These are phyloP conservation scores for Malacoctenus gilli DNA, from an alignment of 2,797 vertebrate species.

Conservation along the genomic window DNA sequence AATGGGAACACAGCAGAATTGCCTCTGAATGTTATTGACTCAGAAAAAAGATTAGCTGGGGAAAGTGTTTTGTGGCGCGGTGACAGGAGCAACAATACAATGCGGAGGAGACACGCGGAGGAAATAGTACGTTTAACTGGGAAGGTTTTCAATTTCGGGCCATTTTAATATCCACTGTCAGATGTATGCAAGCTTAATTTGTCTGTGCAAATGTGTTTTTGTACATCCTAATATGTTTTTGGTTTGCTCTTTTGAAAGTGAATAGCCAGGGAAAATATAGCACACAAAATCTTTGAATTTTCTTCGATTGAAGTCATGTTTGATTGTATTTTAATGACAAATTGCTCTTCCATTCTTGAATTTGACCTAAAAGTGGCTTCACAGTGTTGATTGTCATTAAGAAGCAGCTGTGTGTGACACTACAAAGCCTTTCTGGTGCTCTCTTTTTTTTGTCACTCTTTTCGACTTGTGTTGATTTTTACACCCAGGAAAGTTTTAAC, in stretches of 20 bases:
- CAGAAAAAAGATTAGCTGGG: slow-evolving; percentile 41
- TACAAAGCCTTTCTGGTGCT: too few relatives aligned
- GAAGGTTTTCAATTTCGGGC: background rate
- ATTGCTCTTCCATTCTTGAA: too few relatives aligned
- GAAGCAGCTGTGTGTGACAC: too few relatives aligned
- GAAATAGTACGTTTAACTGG: slow-evolving; percentile 31
- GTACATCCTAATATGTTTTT: background rate
- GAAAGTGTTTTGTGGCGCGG: slow-evolving; percentile 50
- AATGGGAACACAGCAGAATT: slow-evolving; percentile 54
- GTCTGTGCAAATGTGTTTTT: background rate
- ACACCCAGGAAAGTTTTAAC: slow-evolving; percentile 26
- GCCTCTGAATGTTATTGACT: slow-evolving; percentile 67
- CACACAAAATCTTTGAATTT: too few relatives aligned
- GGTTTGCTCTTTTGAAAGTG: too few relatives aligned
- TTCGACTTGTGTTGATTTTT: slow-evolving; percentile 22
- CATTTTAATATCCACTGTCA: slow-evolving; percentile 12
- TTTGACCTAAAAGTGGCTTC: too few relatives aligned
- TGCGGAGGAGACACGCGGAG: slow-evolving; percentile 36
- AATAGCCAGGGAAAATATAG: too few relatives aligned
- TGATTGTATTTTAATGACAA: too few relatives aligned
- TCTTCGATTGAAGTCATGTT: too few relatives aligned
- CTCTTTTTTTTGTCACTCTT: too few relatives aligned
- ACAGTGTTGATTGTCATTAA: too few relatives aligned
- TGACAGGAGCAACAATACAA: slow-evolving; percentile 34
- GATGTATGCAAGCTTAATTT: background rate